Evolutionary conservation across 2,888 invertebrate species (phyloP), one percentile per base, ranked within the genome.

Genomic region (Caenorhabditis macrosperma): DNA sequence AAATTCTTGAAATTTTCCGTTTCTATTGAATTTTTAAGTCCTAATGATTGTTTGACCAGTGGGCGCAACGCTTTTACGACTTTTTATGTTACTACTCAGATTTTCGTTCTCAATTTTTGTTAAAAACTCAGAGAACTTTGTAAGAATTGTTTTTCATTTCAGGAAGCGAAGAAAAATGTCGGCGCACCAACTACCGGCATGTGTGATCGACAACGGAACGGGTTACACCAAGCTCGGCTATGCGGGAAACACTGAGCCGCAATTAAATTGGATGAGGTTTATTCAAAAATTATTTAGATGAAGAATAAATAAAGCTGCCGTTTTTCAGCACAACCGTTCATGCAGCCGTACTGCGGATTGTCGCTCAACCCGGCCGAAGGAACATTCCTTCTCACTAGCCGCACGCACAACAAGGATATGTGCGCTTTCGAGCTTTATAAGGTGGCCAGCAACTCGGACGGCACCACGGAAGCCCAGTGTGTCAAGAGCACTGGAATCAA

Each of bases 161-260:
- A 44, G 33, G 22, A 48, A 57, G 12, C 26, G 5, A 15, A 33
- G 48, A n/a, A 60, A 1, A 20, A 78, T 78, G 78, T 78, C 78
- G 59, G 60, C 72, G 17, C 74, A 72, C 28, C 72, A 78, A 28
- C 69, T 96, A 90, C 99, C 99, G 91, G 97, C 99, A 84, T 97
- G 97, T 93, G 98, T 99, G 87, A 98, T 99, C 91, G 99, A 99
- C 92, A 97, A 97, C 88, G 99, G 99, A 88, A 99, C 98, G 57
- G 99, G 96, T 78, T 96, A 96, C 90, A 97, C 99, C 17, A 99
- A 99, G 93, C 93, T 99, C 90, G 99, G 99, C 17, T 99, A 96
- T 93, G 98, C 99, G 85, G 96, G 95, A 46, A 99, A 99, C 92
- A 96, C 96, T 92, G 98, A 99, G 91, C 99, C 99, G 12, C 99